Evolutionary conservation across 92 coral and sea anemone species (phyloP).

Genomic region (Epizoanthus rinbou): DNA sequence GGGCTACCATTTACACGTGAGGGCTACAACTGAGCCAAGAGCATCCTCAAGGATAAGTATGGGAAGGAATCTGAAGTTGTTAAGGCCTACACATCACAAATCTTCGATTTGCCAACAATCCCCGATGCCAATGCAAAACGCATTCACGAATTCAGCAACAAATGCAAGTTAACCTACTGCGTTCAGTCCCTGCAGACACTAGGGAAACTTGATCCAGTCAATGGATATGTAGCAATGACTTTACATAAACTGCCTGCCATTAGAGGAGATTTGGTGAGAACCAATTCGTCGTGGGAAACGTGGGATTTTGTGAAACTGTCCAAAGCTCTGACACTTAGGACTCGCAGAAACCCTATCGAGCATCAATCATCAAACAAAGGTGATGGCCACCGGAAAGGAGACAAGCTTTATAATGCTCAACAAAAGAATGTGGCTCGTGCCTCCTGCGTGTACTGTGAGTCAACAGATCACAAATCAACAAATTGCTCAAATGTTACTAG

Average conservation of each 20-base stretch:
- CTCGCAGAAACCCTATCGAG: too few species aligned
- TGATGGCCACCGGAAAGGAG: too few species aligned
- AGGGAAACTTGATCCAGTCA: not conserved
- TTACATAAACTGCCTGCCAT: slow-evolving; percentile 11
- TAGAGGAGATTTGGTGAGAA: slow-evolving; percentile 4
- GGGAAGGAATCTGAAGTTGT: slow-evolving; percentile 31
- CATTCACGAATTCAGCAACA: not conserved
- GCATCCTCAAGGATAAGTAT: slow-evolving; percentile 8
- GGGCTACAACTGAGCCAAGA: slow-evolving; percentile 24
- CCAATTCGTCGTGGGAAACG: slow-evolving; percentile 3
- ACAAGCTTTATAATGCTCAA: not conserved
- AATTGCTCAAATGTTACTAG: not conserved
- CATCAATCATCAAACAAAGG: too few species aligned
- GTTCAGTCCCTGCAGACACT: not conserved
- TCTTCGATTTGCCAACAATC: too few species aligned
- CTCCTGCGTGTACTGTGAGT: too few species aligned
- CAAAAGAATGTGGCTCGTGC: not conserved
- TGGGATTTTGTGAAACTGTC: not conserved
- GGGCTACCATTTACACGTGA: slow-evolving; percentile 19
- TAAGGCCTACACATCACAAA: not conserved
- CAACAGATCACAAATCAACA: not conserved
- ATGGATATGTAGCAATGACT: not conserved
- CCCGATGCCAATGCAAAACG: not conserved
- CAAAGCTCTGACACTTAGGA: too few species aligned
- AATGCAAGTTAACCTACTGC: not conserved